Evolutionary conservation across 2,113 vertebrate species (phyloP).

Genomic region (Nothobranchius kuhntae): DNA sequence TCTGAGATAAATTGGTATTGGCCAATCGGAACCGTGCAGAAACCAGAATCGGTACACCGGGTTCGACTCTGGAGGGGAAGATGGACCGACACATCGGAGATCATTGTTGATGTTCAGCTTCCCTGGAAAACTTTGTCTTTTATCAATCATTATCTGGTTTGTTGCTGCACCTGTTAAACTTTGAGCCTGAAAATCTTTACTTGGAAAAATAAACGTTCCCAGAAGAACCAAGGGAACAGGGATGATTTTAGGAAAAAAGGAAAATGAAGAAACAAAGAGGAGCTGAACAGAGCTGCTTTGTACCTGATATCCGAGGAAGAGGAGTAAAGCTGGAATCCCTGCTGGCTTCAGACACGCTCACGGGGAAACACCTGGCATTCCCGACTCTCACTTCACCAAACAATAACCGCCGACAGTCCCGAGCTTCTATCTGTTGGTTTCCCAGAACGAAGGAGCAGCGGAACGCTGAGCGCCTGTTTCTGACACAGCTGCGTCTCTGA

Average conservation of each 20-base stretch:
- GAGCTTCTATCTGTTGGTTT: background rate
- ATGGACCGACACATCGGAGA: no score
- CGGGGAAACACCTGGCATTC: constrained; percentile 65
- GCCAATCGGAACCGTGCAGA: no score
- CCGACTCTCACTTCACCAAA: constrained; percentile 41
- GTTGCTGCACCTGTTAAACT: no score
- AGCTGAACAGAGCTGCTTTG: constrained; percentile 13
- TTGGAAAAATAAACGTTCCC: no score
- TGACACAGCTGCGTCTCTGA: constrained; percentile 42
- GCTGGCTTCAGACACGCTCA: constrained; percentile 24
- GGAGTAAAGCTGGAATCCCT: constrained; percentile 16
- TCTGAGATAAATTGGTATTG: no score
- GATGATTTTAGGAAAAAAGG: background rate
- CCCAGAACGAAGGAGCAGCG: constrained; percentile 6
- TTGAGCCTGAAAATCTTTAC: no score
- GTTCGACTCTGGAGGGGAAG: no score
- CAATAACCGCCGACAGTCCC: constrained; percentile 54
- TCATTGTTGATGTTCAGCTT: no score
- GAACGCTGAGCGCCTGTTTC: constrained; percentile 50
- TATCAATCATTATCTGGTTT: no score
- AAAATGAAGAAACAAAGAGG: background rate
- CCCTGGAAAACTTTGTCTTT: no score
- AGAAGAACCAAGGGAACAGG: no score
- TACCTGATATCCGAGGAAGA: constrained; percentile 54
- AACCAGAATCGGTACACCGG: no score